phyloP scores from a whole-genome alignment of 1,140 invertebrate genomes.

The Riptortus pedestris region DNA sequence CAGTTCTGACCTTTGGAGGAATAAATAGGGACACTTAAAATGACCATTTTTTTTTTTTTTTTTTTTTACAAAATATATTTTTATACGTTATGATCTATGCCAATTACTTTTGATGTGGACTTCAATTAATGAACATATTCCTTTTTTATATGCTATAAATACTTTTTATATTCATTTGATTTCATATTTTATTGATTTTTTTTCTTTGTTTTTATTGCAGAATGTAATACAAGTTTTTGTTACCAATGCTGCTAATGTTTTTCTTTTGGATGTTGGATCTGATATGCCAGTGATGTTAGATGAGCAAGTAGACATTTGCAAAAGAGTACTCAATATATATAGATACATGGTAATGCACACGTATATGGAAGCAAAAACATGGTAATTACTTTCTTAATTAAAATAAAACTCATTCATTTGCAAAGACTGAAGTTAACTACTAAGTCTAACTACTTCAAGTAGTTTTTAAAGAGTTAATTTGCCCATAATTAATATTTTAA shows the following conservation, averaged over 20 bases:
- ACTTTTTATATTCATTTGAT: too few species aligned
- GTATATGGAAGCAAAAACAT: conserved; percentile 80
- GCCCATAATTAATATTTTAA: too few species aligned
- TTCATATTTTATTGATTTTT: conserved; percentile 1
- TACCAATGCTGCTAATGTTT: conserved; percentile 90
- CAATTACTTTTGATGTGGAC: background rate
- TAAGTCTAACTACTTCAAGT: too few species aligned
- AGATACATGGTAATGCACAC: conserved; percentile 95
- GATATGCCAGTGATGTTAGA: conserved; percentile 49
- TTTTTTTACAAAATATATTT: too few species aligned
- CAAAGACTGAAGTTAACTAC: too few species aligned
- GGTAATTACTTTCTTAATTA: too few species aligned
- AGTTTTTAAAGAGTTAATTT: too few species aligned
- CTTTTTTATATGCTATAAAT: background rate
- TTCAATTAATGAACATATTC: background rate
- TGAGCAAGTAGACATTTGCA: conserved; percentile 92
- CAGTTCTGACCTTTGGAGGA: too few species aligned
- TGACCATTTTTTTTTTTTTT: too few species aligned
- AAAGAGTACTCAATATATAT: conserved; percentile 92
- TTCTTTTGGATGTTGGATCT: conserved; percentile 59
- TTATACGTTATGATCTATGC: too few species aligned
- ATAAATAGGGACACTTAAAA: too few species aligned
- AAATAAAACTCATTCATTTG: too few species aligned
- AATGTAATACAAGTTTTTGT: conserved; percentile 89
- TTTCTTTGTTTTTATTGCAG: conserved; percentile 43